phyloP scores from a whole-genome alignment of 2,888 invertebrate genomes.

The Lydus trimaculatus region DNA sequence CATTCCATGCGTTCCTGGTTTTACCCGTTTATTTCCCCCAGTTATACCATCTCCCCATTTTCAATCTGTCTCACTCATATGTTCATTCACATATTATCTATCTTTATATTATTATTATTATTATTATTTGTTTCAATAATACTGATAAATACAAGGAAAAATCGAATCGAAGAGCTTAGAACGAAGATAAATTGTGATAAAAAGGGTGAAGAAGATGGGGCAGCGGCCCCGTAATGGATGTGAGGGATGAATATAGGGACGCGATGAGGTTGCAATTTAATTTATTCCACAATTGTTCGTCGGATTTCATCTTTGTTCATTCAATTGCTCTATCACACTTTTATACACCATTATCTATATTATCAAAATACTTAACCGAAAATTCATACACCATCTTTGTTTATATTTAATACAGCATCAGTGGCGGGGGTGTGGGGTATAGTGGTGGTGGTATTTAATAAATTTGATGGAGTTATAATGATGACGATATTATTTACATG shows the following conservation, averaged over 20 bases:
- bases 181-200: not conserved
- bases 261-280: constrained; percentile 28
- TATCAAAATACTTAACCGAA: not conserved
- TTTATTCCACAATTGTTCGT: constrained; percentile 30
- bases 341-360: constrained; percentile 7
- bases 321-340: constrained; percentile 4
- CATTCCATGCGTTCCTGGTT: constrained; percentile 53
- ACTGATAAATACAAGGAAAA: no score
- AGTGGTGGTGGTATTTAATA: constrained; percentile 18
- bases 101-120: not conserved
- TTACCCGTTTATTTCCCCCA: constrained; percentile 39
- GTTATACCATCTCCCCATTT: constrained; percentile 29
- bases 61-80: constrained; percentile 1
- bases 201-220: not conserved
- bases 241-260: not conserved
- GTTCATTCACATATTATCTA: not conserved
- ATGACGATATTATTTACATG: constrained; percentile 18
- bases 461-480: constrained; percentile 24
- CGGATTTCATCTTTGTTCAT: constrained; percentile 9
- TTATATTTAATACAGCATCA: not conserved
- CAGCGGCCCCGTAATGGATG: no score
- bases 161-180: no score
- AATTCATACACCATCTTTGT: not conserved
- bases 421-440: no score
- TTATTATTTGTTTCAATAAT: no score